Evolutionary conservation across 2,113 vertebrate genomes (phyloP).

Genomic region (Cinclus cinclus): DNA sequence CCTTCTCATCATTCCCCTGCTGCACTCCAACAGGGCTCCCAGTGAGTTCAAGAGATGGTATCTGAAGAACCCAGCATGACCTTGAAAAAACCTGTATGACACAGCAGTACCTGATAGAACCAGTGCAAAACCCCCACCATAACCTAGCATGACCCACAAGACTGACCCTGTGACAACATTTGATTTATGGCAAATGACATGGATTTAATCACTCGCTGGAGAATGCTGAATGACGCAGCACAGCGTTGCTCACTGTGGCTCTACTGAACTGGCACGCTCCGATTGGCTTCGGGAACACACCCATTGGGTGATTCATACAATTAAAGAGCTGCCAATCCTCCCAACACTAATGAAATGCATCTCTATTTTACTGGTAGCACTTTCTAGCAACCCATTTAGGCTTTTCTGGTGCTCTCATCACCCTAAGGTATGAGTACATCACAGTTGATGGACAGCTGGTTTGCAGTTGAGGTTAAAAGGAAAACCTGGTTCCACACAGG

Average conservation of each 20-base stretch:
- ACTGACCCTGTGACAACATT: conserved; percentile 3
- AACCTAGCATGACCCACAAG: not conserved
- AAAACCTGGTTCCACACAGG: not conserved
- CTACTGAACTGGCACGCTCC: conserved; percentile 7
- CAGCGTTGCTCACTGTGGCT: conserved; percentile 34
- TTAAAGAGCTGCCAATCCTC: conserved; percentile 28
- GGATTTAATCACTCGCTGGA: conserved; percentile 32
- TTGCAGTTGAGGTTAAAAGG: not conserved
- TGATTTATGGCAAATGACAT: conserved; percentile 30
- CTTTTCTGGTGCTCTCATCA: conserved; percentile 27
- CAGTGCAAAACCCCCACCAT: not conserved
- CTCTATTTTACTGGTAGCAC: conserved; percentile 41
- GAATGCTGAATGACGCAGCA: conserved; percentile 31
- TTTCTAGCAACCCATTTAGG: conserved; percentile 44
- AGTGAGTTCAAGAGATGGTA: not conserved
- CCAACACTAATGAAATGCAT: conserved; percentile 39
- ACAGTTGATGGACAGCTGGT: not conserved
- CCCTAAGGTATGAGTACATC: not conserved
- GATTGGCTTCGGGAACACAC: conserved; percentile 46
- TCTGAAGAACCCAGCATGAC: not conserved
- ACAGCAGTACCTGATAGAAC: conserved; percentile 15
- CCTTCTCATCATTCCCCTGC: not conserved
- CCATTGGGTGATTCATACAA: conserved; percentile 61
- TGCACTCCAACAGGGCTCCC: not conserved
- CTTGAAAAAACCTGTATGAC: not conserved